phyloP scores from a whole-genome alignment of 1,140 invertebrate genomes.

The Chironomus striatipennis region DNA sequence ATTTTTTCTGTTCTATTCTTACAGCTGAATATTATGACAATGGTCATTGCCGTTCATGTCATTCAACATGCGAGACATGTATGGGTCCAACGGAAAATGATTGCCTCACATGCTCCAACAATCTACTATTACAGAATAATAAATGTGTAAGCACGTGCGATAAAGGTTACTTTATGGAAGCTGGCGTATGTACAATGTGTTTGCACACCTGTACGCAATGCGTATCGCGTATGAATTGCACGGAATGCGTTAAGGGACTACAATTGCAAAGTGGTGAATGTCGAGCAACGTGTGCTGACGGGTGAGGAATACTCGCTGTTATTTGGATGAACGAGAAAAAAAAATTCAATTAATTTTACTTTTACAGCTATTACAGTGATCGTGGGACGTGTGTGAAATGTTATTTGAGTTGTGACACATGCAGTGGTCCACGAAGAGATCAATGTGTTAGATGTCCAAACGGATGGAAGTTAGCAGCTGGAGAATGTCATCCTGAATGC shows the following conservation, averaged over 20 bases:
- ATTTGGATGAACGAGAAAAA: neutral
- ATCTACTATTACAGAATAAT: slow-evolving; percentile 55
- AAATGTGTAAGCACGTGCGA: slow-evolving; percentile 64
- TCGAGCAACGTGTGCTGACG: slow-evolving; percentile 59
- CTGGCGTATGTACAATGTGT: slow-evolving; percentile 62
- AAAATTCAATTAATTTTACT: slow-evolving; percentile 19
- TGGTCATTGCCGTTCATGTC: slow-evolving; percentile 57
- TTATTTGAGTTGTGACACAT: slow-evolving; percentile 73
- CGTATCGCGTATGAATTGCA: slow-evolving; percentile 66
- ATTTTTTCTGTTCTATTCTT: neutral
- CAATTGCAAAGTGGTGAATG: slow-evolving; percentile 71
- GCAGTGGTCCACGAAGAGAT: slow-evolving; percentile 64
- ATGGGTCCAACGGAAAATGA: slow-evolving; percentile 54
- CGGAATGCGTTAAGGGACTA: slow-evolving; percentile 59
- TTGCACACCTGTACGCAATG: slow-evolving; percentile 68
- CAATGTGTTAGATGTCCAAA: slow-evolving; percentile 74
- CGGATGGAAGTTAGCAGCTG: slow-evolving; percentile 66
- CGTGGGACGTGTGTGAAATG: slow-evolving; percentile 70
- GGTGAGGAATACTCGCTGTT: slow-evolving; percentile 36
- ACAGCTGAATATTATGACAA: slow-evolving; percentile 60
- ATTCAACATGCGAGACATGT: slow-evolving; percentile 62
- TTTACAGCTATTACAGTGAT: slow-evolving; percentile 69
- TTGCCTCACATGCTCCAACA: slow-evolving; percentile 58
- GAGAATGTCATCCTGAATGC: slow-evolving; percentile 73
- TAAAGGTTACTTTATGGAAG: slow-evolving; percentile 58